Evolutionary conservation across 2,113 vertebrate genomes (phyloP).

Genomic region (Varanus salvator): DNA sequence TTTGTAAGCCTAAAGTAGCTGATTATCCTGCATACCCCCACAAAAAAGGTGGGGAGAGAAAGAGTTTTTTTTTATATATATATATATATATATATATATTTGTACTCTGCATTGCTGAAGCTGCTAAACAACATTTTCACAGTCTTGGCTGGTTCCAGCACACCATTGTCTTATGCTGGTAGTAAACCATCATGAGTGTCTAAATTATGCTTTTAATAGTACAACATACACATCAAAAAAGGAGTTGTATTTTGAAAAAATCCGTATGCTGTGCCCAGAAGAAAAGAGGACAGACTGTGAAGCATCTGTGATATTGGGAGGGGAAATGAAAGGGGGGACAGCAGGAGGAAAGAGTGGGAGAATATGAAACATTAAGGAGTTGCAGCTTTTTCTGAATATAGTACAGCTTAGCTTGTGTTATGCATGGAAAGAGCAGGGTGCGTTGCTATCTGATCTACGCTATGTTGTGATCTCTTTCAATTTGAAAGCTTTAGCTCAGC

Average conservation of each 20-base stretch:
- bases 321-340: constrained; percentile 15
- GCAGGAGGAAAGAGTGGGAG: constrained; percentile 20
- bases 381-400: constrained; percentile 68
- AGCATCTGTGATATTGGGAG: constrained; percentile 73
- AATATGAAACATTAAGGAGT: constrained; percentile 70
- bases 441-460: constrained; percentile 50
- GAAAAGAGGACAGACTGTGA: constrained; percentile 74
- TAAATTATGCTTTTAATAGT: constrained; percentile 58
- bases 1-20: neutral
- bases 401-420: constrained; percentile 65
- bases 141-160: constrained; percentile 20
- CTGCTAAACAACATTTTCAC: constrained; percentile 26
- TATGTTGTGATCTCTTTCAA: constrained; percentile 40
- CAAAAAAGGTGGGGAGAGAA: neutral
- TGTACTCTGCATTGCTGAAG: constrained; percentile 13
- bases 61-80: neutral
- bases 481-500: constrained; percentile 61
- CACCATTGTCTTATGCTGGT: constrained; percentile 50
- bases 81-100: too few species aligned
- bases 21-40: constrained; percentile 26
- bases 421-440: constrained; percentile 66
- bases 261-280: constrained; percentile 51
- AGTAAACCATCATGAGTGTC: constrained; percentile 51
- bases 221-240: constrained; percentile 33
- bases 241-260: constrained; percentile 44